A percentile compares a stretch with the other conserved stretches of the same genome.
These are phyloP conservation scores for Megalopta genalis DNA, from an alignment of 1,140 invertebrate species.

Conservation along the genomic window DNA sequence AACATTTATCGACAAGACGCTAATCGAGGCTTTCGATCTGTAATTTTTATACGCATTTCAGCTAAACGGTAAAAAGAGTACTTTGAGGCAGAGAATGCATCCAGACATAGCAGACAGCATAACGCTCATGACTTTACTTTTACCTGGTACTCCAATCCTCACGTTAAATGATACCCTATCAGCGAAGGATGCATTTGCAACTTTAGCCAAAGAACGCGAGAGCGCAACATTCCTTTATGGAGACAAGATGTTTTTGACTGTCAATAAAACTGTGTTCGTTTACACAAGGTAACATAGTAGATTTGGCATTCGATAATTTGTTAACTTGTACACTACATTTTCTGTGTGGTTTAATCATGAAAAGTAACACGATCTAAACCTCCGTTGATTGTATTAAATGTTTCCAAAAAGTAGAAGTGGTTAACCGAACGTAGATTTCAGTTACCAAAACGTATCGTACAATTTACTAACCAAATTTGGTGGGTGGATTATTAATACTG, in stretches of 20 bases:
- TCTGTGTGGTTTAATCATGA: neutral
- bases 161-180: slow-evolving; percentile 80
- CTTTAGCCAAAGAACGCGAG: slow-evolving; percentile 63
- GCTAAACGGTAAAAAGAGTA: slow-evolving; percentile 67
- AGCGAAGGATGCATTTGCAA: slow-evolving; percentile 65
- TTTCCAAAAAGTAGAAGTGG: neutral
- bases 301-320: neutral
- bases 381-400: neutral
- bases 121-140: slow-evolving; percentile 83
- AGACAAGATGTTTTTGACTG: slow-evolving; percentile 72
- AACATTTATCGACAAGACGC: neutral
- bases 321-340: neutral
- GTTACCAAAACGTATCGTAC: slow-evolving; percentile 15
- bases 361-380: neutral
- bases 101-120: slow-evolving; percentile 81
- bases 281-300: slow-evolving; percentile 82
- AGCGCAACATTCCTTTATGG: slow-evolving; percentile 82
- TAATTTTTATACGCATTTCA: slow-evolving; percentile 47
- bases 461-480: slow-evolving; percentile 6
- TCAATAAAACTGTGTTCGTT: slow-evolving; percentile 82
- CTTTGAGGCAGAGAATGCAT: slow-evolving; percentile 67
- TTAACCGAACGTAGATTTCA: slow-evolving; percentile 2
- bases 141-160: slow-evolving; percentile 87
- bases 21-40: neutral
- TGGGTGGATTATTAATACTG: too few relatives aligned